Base-by-base conservation (phyloP, 2,797 vertebrate genomes). In the Kryptolebias ocellatus region DNA sequence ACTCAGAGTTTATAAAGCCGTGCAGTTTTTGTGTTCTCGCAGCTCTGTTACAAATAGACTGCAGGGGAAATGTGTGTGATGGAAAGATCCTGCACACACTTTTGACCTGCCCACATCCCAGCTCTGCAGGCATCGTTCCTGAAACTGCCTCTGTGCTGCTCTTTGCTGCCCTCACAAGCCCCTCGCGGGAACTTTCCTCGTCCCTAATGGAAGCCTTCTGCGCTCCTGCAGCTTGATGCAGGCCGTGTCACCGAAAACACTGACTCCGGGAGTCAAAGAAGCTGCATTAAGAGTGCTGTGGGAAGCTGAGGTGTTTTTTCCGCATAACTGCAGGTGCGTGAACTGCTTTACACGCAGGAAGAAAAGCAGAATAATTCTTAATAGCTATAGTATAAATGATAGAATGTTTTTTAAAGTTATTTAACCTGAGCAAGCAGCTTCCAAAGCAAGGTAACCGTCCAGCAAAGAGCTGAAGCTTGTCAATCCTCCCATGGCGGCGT, bases 391-490 rank as follows among this genome's bases (percentile, higher is more conserved):
- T 6, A 31, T 31, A 64, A 34, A 27, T 7, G 7, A 34, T 34
- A 34, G 31, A 3, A 34, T 34, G 7, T 2, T 1, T 34, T 34
- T 4, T 4, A 1, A 34, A 46, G 4, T n/a, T 65, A 0, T 42
- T 8, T 28, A 73, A 96, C 96, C 94, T 79, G 89, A 75, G 28
- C 92, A 92, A 29, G 92, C 93, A 65, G 87, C 83, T 72, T 95
- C 93, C 0, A 96, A 88, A 65, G 94, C 87, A 64, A 95, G 83
- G 87, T 96, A 96, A 60, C 96, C 96, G 67, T 96, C 95, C 67
- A 93, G 85, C 54, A 98, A 86, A 0, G 96, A 98, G 73, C 94
- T 96, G 81, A 97, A 98, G 15, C 96, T 96, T 0, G 95, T 96
- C 70, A 98, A 74, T 1, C 96, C 96, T 29, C 96, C 97, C 95